phyloP scores from a whole-genome alignment of 2,797 vertebrate genomes.

The Mus caroli region DNA sequence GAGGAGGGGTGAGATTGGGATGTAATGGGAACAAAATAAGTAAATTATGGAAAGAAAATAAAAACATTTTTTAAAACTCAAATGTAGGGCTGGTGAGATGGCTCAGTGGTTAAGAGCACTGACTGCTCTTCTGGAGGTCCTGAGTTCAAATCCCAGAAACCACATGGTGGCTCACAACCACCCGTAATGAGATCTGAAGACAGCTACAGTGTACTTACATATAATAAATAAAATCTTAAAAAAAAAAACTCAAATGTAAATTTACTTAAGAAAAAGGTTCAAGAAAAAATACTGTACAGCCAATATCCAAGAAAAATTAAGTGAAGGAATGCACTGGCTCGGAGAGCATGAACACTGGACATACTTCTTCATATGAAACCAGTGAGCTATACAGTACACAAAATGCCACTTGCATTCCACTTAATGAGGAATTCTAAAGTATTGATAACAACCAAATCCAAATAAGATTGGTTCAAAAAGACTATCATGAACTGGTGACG shows the following conservation, averaged over 20 bases:
- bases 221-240: too few species aligned
- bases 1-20: background rate
- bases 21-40: background rate
- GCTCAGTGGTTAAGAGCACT: too few species aligned
- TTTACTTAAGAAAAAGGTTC: background rate
- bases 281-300: background rate
- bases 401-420: slow-evolving; percentile 16
- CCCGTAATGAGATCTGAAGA: too few species aligned
- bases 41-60: background rate
- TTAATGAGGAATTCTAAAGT: slow-evolving; percentile 39
- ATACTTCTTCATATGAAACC: background rate
- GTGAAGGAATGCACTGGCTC: background rate
- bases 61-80: background rate
- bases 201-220: too few species aligned
- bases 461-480: background rate
- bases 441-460: slow-evolving; percentile 32
- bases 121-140: too few species aligned
- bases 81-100: too few species aligned
- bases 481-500: background rate
- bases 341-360: background rate
- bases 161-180: too few species aligned
- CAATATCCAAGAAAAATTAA: slow-evolving; percentile 43
- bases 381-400: background rate
- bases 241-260: background rate
- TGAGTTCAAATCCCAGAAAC: too few species aligned